A percentile compares a stretch with the other conserved stretches of the same genome.
Conservation (phyloP, 2,113 vertebrate genomes). For the Typhlomys cinereus region DNA sequence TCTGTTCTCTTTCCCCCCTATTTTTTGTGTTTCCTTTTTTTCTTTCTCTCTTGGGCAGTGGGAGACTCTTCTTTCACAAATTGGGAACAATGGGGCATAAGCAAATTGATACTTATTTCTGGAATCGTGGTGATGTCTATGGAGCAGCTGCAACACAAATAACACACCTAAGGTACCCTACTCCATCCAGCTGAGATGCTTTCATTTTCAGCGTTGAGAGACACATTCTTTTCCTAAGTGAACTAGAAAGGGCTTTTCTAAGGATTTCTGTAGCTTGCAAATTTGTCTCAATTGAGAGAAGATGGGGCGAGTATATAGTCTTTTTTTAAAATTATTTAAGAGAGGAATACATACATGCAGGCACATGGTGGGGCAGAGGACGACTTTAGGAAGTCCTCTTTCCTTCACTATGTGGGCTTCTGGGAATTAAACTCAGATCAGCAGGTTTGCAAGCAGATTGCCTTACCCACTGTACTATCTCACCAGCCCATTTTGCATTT, state of each 20-base stretch:
- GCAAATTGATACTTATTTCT: conserved; percentile 83
- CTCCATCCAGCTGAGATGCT: conserved; percentile 71
- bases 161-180: conserved; percentile 79
- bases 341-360: too few relatives aligned
- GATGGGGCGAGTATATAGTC: background rate
- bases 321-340: background rate
- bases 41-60: conserved; percentile 79
- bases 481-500: background rate
- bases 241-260: conserved; percentile 52
- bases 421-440: too few relatives aligned
- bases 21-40: background rate
- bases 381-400: too few relatives aligned
- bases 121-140: conserved; percentile 82
- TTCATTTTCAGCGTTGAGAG: conserved; percentile 65
- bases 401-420: too few relatives aligned
- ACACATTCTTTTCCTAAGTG: conserved; percentile 62
- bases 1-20: conserved; percentile 69
- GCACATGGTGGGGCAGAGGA: too few relatives aligned
- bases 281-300: conserved; percentile 26
- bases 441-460: too few relatives aligned
- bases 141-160: conserved; percentile 81
- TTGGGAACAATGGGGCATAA: conserved; percentile 83
- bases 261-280: conserved; percentile 20
- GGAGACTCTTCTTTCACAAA: conserved; percentile 83
- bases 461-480: too few relatives aligned